Base-by-base conservation (phyloP, 2,888 invertebrate genomes). In the Philonicus albiceps region DNA sequence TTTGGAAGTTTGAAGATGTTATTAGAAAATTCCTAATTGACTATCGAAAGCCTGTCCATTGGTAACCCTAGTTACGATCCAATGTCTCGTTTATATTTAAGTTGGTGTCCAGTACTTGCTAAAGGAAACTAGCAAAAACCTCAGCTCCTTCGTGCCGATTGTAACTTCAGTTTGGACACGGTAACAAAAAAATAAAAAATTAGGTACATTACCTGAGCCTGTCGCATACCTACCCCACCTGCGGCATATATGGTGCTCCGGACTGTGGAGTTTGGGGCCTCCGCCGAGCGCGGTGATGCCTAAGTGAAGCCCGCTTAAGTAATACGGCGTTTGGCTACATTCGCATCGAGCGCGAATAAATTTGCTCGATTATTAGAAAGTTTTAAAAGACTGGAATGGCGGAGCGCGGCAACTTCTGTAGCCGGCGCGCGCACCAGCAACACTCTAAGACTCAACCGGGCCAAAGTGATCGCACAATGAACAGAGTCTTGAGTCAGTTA, bases 301-400 rank as follows among this genome's bases (percentile, higher is more conserved):
- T 73, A 31, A 31, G 53, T 81, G 81, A 31, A 49, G 34, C 11
- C 37, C 7, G 81, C 81, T 37, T 64, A 34, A 31, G 55, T 64
- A 55, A 81, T n/a, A 53, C 30, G 34, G 16, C 53, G 34, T 81
- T 81, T 27, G 55, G 64, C 31, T 27, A 81, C 19, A 49, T 81
- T 64, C 81, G 64, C 81, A 55, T 55, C 11, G 55, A 81, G 81
- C 31, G 81, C 49, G 55, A 81, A 81, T 81, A 81, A 81, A 55
- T 81, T 81, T 55, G 81, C 81, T 81, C 81, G 55, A 81, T 81
- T 55, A 81, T 81, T 81, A 81, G 81, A 81, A 81, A 81, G 81
- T 81, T 81, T 81, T 80, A 30, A 43, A 43, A 81, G 81, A 64
- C 55, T 55, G 81, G 81, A 81, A 81, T 55, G 64, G 81, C 34